These are phyloP conservation scores for Ypsolopha scabrella DNA, from an alignment of 2,888 invertebrate species.

Conservation along the genomic window DNA sequence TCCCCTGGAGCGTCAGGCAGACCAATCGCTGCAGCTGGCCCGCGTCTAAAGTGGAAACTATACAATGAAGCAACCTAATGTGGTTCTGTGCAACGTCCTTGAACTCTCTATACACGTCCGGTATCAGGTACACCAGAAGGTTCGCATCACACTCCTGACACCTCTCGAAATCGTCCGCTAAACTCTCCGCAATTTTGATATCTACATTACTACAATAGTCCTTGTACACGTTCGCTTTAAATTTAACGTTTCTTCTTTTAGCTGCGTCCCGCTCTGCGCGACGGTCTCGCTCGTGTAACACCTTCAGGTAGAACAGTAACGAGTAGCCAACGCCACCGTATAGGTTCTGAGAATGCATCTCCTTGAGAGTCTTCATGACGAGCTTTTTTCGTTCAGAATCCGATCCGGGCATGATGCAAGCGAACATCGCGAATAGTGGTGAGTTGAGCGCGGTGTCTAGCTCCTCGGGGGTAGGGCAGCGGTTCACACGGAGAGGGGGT, in stretches of 20 bases:
- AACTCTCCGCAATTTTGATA: constrained; percentile 78
- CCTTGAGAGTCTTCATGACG: constrained; percentile 82
- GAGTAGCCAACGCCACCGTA: constrained; percentile 86
- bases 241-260: constrained; percentile 72
- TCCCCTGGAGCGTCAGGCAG: constrained; percentile 91
- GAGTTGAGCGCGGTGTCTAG: constrained; percentile 79
- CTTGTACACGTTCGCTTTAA: constrained; percentile 88
- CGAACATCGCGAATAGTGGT: constrained; percentile 89
- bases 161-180: constrained; percentile 86
- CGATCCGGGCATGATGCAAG: constrained; percentile 78
- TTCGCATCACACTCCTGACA: constrained; percentile 92
- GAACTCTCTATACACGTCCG: constrained; percentile 93
- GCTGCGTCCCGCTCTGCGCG: constrained; percentile 55
- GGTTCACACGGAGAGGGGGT: constrained; percentile 56
- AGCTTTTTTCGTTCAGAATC: constrained; percentile 84
- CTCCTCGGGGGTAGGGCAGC: constrained; percentile 60
- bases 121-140: constrained; percentile 92
- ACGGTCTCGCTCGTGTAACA: constrained; percentile 70
- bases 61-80: constrained; percentile 86
- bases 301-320: constrained; percentile 91
- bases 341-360: constrained; percentile 76
- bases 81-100: constrained; percentile 90
- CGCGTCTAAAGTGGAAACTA: constrained; percentile 92
- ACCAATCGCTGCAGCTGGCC: constrained; percentile 91
- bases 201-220: constrained; percentile 88